phyloP scores from a whole-genome alignment of 2,797 vertebrate genomes.

The Otolemur crassicaudatus region DNA sequence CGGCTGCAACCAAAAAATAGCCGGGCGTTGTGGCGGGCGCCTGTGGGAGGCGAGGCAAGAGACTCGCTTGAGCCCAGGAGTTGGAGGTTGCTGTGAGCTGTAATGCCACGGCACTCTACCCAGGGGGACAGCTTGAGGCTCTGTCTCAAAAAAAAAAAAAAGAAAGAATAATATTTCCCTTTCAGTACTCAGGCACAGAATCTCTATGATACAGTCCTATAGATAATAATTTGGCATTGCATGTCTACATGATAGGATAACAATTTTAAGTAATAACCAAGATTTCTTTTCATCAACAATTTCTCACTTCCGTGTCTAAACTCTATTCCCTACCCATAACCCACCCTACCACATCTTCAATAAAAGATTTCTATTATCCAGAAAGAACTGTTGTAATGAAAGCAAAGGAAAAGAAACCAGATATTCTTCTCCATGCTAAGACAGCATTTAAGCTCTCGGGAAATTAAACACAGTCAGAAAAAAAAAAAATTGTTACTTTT shows the following conservation, averaged over 20 bases:
- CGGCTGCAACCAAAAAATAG: too few relatives aligned
- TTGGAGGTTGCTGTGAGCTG: too few relatives aligned
- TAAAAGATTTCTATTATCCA: background rate
- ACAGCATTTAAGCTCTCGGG: background rate
- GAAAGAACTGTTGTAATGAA: background rate
- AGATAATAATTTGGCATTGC: slow-evolving; percentile 1
- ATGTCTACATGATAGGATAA: background rate
- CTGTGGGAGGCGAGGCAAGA: too few relatives aligned
- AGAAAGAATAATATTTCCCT: slow-evolving; percentile 25
- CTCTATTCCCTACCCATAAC: background rate
- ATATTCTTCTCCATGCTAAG: background rate
- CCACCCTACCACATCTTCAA: background rate
- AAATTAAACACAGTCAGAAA: slow-evolving; percentile 1
- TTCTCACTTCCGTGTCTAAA: background rate
- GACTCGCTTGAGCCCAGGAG: too few relatives aligned
- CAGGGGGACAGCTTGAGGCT: too few relatives aligned
- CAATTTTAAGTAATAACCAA: background rate
- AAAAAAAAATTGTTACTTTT: background rate
- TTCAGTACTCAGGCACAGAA: background rate
- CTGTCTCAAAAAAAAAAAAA: too few relatives aligned
- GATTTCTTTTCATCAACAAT: background rate
- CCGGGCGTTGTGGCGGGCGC: too few relatives aligned
- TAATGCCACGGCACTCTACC: too few relatives aligned
- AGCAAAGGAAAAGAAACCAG: background rate
- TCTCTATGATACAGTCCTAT: background rate